Base-by-base conservation (phyloP, 2,888 invertebrate genomes). In the Cremastobaeus sp. region DNA sequence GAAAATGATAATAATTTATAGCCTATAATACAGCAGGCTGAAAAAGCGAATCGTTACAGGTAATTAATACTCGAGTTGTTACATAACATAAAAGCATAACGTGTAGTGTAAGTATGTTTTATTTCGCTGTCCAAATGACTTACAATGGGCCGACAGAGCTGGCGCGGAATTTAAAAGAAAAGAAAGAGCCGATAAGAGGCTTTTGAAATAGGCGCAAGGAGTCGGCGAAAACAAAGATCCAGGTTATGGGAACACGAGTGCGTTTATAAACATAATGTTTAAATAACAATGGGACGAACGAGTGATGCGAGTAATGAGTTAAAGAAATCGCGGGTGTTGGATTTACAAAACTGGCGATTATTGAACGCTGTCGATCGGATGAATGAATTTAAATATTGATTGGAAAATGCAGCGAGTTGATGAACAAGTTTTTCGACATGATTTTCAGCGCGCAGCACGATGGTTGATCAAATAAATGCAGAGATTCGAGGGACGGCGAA, bases 201-300 rank as follows among this genome's bases (percentile, higher is more conserved):
- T 62, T 62, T 62, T 50, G 9, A 41, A 62, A 32, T 50, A 39
- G 41, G n/a, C n/a, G 30, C 39, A 37, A 28, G 28, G 6, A 47
- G 37, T 35, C 18, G 64, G 30, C 25, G 21, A 41, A 52, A 47
- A 55, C 52, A 76, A 76, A 76, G 78, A 81, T 74, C 76, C 71
- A 76, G 76, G 76, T 79, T 79, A 79, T 28, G 37, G 25, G 75
- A 52, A 69, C 71, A 65, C 52, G 34, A 60, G 74, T 59, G 18
- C 11, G 47, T 37, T 59, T n/a, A n/a, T 57, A 35, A 57, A 17
- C 35, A 25, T 18, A 35, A 34, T 43, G 25, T 12, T 34, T 12
- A 17, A 28, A 54, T n/a, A 52, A 52, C 52, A 52, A 52, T 35
- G 32, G n/a, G 11, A 18, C 12, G 6, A 15, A 52, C 39, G 8